Conservation (phyloP, 2,888 invertebrate species). For the Amblyteles armatorius region DNA sequence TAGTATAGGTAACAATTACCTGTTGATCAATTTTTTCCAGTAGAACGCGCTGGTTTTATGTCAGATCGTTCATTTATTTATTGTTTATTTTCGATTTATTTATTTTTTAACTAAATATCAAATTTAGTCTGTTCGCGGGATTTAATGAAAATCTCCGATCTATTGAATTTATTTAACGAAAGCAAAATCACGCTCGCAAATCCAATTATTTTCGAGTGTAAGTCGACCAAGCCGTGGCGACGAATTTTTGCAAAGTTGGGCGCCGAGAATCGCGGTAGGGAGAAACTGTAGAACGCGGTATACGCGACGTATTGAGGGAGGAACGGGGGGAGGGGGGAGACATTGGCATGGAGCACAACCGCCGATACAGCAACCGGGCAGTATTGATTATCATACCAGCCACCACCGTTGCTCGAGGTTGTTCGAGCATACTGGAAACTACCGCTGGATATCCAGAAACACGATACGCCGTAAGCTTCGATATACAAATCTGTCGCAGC, state of each 20-base stretch:
- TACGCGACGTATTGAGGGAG: slow-evolving; percentile 5
- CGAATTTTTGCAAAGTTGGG: not conserved
- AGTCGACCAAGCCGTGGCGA: not conserved
- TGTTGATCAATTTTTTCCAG: not conserved
- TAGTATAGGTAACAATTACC: slow-evolving; percentile 18
- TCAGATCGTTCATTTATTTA: not conserved
- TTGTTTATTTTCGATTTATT: not conserved
- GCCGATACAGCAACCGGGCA: slow-evolving; percentile 47
- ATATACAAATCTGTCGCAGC: slow-evolving; percentile 13
- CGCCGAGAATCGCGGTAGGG: slow-evolving; percentile 17
- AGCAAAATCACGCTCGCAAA: not conserved
- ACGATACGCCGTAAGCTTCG: slow-evolving; percentile 20
- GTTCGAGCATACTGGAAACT: slow-evolving; percentile 54
- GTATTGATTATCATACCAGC: slow-evolving; percentile 63
- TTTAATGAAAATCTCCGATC: not conserved
- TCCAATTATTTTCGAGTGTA: not conserved
- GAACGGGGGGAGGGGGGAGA: slow-evolving; percentile 14
- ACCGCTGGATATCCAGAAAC: slow-evolving; percentile 51
- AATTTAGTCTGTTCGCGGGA: not conserved
- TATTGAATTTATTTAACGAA: not conserved
- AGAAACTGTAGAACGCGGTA: slow-evolving; percentile 3
- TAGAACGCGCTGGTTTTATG: not conserved
- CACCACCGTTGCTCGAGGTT: slow-evolving; percentile 54
- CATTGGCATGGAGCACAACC: slow-evolving; percentile 55
- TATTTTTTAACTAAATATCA: not conserved